phyloP scores from a whole-genome alignment of 2,888 invertebrate genomes.

The Crepidodera aurea region DNA sequence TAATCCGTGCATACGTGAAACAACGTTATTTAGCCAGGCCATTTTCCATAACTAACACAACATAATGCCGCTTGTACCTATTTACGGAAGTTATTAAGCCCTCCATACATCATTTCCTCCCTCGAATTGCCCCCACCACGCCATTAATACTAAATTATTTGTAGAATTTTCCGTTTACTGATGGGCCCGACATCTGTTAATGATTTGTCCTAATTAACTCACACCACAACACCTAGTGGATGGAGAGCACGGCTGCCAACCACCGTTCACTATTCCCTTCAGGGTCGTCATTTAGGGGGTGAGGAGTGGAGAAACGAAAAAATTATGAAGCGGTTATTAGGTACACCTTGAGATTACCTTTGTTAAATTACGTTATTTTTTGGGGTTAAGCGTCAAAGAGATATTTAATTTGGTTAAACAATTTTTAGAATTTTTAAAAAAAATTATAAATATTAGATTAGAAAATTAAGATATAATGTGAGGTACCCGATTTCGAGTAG shows the following conservation, averaged over 20 bases:
- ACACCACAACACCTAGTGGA: slow-evolving; percentile 43
- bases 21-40: slow-evolving; percentile 12
- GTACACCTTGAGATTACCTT: too few species aligned
- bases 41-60: slow-evolving; percentile 30
- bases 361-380: too few species aligned
- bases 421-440: too few species aligned
- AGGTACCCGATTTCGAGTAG: too few species aligned
- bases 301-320: not conserved
- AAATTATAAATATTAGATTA: too few species aligned
- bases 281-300: slow-evolving; percentile 3
- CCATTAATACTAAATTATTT: slow-evolving; percentile 62
- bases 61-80: slow-evolving; percentile 33
- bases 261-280: slow-evolving; percentile 16
- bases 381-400: too few species aligned
- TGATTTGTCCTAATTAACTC: slow-evolving; percentile 64
- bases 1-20: not conserved
- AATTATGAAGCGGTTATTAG: too few species aligned
- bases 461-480: too few species aligned
- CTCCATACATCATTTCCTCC: slow-evolving; percentile 60
- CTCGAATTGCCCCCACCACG: slow-evolving; percentile 55
- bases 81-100: slow-evolving; percentile 56
- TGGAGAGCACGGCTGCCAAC: slow-evolving; percentile 17
- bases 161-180: slow-evolving; percentile 58
- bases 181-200: slow-evolving; percentile 62
- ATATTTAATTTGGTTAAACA: too few species aligned